Base-by-base conservation (phyloP, 1,140 invertebrate species). In the Popillia japonica region DNA sequence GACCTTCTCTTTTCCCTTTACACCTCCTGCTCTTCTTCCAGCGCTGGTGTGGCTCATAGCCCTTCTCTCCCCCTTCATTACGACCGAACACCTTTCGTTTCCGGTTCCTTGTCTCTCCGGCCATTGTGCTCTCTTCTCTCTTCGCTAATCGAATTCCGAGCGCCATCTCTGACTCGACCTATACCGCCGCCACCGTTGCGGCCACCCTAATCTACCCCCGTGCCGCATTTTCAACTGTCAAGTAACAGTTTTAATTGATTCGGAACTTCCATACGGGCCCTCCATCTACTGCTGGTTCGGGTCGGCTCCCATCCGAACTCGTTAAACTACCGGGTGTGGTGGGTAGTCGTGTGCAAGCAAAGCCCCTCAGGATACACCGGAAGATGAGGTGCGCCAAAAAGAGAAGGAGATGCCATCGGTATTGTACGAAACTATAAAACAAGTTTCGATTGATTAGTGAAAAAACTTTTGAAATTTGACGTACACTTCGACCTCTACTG, bases 91-190 rank as follows among this genome's bases (percentile, higher is more conserved):
- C 79, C 79, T 80, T 68, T 80, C 77, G 68, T 61, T 78, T 78
- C 75, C 78, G 72, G 48, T 59, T 44, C 75, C 75, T 79, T 75
- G 78, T 77, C 73, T 78, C 73, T 78, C 61, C 22, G 73, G 76
- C 75, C 48, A 79, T 79, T 81, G 78, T 81, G 78, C 77, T 76
- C 75, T 68, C 76, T 14, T 3, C 22, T 27, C 7, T 41, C 61
- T 41, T 79, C 72, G 42, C 78, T 81, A 81, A 81, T 81, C 80
- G 80, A 81, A 81, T 81, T 81, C 80, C 76, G 78, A 55, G 76
- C 77, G 80, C 79, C 78, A 81, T 81, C 80, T 79, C 76, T 55
- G 68, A 81, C 80, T 77, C 75, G 78, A 79, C 73, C 61, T 76
- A 14, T 17, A 40, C 34, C 74, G 55, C 77, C 44, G n/a, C 61